Evolutionary conservation across 1,140 invertebrate species (phyloP), one percentile per base, ranked within the genome.

Genomic region (Bombyx mandarina): DNA sequence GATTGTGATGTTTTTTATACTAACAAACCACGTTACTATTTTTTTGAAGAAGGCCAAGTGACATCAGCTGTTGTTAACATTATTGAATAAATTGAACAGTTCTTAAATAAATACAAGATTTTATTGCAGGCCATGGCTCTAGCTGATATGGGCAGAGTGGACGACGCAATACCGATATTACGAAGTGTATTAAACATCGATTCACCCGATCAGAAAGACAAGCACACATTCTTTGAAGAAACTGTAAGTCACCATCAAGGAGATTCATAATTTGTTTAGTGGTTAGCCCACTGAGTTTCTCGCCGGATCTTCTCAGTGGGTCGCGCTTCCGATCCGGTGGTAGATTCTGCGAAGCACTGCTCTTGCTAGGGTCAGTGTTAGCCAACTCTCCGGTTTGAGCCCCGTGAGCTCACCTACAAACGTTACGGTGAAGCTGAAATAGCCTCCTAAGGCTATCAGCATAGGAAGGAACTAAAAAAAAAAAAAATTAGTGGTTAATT

Each of bases 91-190:
- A 35, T 35, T 35, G 26, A 35, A 35, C 4, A 5, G 26, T 35
- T 35, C 26, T 5, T 35, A 35, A 35, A 35, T 35, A 35, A 35
- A 35, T 35, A 35, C 4, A 35, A 35, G 4, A 8, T 48, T 59
- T 44, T 45, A 45, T 81, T 84, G 54, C 60, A 92, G 91, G 84
- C 88, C 6, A 63, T 82, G 47, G 91, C 91, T 2, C 89, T 93
- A 45, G 76, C 89, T 35, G 77, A 91, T 43, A 61, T 95, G 53
- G 90, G 90, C 3, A 81, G 92, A 65, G 71, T 91, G 2, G 90
- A 93, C 43, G 93, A 95, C 66, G 88, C 90, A 44, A 74, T 94
- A 7, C 86, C 90, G 1, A 77, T 93, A 46, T 68, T 94, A 22
- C 89, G 90, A 66, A 48, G 55, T 6, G 78, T 91, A 6, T 64